These are phyloP conservation scores for Berghia stephanieae DNA, from an alignment of 1,140 invertebrate species.

Conservation along the genomic window DNA sequence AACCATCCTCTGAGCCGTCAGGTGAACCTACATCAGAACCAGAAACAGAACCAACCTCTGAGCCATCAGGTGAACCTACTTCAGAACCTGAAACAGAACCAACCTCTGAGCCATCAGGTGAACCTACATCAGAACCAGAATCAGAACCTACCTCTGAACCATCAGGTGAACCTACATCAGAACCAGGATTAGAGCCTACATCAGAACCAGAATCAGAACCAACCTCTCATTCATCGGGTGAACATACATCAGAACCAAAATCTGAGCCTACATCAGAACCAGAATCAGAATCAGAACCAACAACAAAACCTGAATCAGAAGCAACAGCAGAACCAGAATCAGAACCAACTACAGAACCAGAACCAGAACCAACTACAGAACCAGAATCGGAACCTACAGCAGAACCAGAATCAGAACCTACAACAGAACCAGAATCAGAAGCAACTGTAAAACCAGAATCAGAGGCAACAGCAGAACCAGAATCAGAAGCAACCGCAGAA, in stretches of 20 bases:
- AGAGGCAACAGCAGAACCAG: constrained; percentile 32
- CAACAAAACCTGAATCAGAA: constrained; percentile 18
- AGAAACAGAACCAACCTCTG: constrained; percentile 16
- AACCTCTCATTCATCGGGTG: background rate
- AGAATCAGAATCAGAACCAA: constrained; percentile 21
- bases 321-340: constrained; percentile 27
- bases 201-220: background rate
- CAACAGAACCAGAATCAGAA: constrained; percentile 31
- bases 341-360: constrained; percentile 24
- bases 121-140: constrained; percentile 14
- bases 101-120: background rate
- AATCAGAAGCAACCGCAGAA: constrained; percentile 30
- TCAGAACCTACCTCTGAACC: constrained; percentile 20
- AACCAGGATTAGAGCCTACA: constrained; percentile 13
- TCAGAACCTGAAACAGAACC: constrained; percentile 11
- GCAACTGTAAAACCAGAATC: constrained; percentile 31
- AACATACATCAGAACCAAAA: constrained; percentile 24
- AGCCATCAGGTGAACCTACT: background rate
- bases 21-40: constrained; percentile 11
- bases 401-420: constrained; percentile 35
- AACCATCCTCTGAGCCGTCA: constrained; percentile 9
- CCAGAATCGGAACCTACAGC: constrained; percentile 32
- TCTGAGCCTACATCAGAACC: constrained; percentile 24
- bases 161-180: constrained; percentile 14
- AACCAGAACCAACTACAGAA: constrained; percentile 31